phyloP scores from a whole-genome alignment of 1,140 invertebrate species.

The Apocrypta bakeri region DNA sequence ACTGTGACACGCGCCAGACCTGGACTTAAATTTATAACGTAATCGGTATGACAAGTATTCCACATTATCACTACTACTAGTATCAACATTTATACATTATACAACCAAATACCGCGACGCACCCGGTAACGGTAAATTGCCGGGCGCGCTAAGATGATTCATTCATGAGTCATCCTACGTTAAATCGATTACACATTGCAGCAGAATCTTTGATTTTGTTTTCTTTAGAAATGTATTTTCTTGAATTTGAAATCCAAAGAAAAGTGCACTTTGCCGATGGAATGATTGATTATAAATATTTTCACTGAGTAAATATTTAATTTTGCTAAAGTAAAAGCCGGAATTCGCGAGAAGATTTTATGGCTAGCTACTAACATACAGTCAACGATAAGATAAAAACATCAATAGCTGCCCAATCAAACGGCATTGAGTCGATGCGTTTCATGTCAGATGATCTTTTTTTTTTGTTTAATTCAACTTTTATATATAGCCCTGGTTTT shows the following conservation, averaged over 20 bases:
- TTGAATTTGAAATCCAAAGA: not conserved
- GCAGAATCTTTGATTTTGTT: slow-evolving; percentile 22
- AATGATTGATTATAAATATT: not conserved
- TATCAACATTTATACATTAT: slow-evolving; percentile 75
- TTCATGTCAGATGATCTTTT: not conserved
- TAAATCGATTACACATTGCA: slow-evolving; percentile 43
- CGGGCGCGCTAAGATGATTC: slow-evolving; percentile 34
- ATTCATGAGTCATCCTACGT: slow-evolving; percentile 35
- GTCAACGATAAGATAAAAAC: not conserved
- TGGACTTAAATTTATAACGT: slow-evolving; percentile 50
- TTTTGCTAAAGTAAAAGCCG: not conserved
- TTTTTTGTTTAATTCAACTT: too few relatives aligned
- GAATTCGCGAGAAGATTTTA: not conserved
- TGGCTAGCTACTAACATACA: not conserved
- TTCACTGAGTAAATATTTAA: not conserved
- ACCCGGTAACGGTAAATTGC: slow-evolving; percentile 7
- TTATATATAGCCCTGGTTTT: too few relatives aligned
- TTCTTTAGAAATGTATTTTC: slow-evolving; percentile 1
- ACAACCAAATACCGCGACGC: slow-evolving; percentile 57
- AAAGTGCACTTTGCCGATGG: not conserved
- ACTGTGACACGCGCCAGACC: slow-evolving; percentile 22
- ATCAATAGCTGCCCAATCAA: not conserved
- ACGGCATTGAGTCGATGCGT: not conserved
- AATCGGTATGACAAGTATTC: slow-evolving; percentile 68
- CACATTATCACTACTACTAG: slow-evolving; percentile 67